These are phyloP conservation scores for Catharus fuscescens DNA, from an alignment of 2,113 vertebrate genomes.

Conservation along the genomic window DNA sequence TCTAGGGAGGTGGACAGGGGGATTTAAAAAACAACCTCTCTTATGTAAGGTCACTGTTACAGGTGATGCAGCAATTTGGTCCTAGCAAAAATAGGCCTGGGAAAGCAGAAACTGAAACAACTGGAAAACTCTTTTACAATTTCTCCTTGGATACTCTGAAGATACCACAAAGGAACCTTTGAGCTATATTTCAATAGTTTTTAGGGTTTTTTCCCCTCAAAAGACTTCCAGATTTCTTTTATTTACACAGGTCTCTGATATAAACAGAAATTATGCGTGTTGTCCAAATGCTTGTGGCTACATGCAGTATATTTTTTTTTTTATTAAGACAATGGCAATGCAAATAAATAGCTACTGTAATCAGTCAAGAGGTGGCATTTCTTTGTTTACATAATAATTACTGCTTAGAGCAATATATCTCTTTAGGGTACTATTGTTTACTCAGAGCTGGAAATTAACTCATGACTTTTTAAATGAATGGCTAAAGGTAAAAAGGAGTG, in stretches of 20 bases:
- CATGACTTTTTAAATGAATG: background rate
- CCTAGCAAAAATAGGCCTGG: background rate
- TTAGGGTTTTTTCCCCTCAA: rapidly evolving
- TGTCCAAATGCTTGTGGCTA: background rate
- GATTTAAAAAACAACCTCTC: background rate
- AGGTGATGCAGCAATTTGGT: background rate
- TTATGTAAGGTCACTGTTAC: rapidly evolving
- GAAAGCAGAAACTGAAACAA: background rate
- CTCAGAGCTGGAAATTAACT: background rate
- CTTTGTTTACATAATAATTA: background rate
- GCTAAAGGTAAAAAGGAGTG: background rate
- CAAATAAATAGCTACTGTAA: background rate
- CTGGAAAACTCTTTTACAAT: background rate
- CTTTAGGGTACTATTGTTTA: background rate
- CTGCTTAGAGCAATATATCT: background rate
- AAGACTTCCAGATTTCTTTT: background rate
- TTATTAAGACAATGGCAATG: background rate
- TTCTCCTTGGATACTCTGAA: background rate
- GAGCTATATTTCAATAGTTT: background rate
- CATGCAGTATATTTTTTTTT: background rate
- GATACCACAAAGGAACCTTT: background rate
- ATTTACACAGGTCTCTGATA: background rate
- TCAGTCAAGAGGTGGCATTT: background rate
- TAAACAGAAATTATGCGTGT: background rate
- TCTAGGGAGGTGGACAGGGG: rapidly evolving